Conservation (phyloP, 2,113 vertebrate genomes). For the Phyllopteryx taeniolatus region DNA sequence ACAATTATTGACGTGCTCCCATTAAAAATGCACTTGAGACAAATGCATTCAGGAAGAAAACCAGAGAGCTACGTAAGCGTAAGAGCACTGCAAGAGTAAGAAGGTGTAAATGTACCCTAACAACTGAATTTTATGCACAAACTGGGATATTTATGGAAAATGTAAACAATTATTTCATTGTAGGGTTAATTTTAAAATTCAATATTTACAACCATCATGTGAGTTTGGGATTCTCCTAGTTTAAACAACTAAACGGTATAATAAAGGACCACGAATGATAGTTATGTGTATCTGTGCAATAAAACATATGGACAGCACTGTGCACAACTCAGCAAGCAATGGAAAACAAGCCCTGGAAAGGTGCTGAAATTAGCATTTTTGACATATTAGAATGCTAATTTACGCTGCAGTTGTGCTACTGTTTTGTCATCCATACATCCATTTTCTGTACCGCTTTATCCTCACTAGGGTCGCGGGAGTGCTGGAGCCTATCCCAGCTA, state of each 20-base stretch:
- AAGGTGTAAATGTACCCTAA: slow-evolving; percentile 1
- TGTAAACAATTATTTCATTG: background rate
- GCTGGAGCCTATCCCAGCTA: too few species aligned
- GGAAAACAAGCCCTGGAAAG: background rate
- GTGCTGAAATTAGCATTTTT: slow-evolving; percentile 3
- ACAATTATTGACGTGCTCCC: slow-evolving; percentile 33
- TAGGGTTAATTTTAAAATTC: slow-evolving; percentile 22
- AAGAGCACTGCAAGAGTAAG: slow-evolving; percentile 14
- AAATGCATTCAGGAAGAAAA: slow-evolving; percentile 7
- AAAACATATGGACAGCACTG: slow-evolving; percentile 5
- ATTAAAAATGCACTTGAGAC: slow-evolving; percentile 35
- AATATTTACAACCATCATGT: slow-evolving; percentile 14
- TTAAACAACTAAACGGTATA: slow-evolving; percentile 1
- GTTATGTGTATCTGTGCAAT: slow-evolving; percentile 13
- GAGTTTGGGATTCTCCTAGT: background rate
- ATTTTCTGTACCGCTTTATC: too few species aligned
- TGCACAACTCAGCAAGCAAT: slow-evolving; percentile 3
- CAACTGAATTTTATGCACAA: background rate
- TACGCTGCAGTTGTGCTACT: background rate
- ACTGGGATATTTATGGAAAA: slow-evolving; percentile 3
- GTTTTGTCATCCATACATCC: background rate
- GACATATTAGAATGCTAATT: background rate
- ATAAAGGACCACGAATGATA: slow-evolving; percentile 19
- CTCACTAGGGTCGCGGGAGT: too few species aligned
- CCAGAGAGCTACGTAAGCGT: slow-evolving; percentile 9